Evolutionary conservation across 2,888 invertebrate species (phyloP), one percentile per base, ranked within the genome.

Genomic region (Prosapia bicincta): DNA sequence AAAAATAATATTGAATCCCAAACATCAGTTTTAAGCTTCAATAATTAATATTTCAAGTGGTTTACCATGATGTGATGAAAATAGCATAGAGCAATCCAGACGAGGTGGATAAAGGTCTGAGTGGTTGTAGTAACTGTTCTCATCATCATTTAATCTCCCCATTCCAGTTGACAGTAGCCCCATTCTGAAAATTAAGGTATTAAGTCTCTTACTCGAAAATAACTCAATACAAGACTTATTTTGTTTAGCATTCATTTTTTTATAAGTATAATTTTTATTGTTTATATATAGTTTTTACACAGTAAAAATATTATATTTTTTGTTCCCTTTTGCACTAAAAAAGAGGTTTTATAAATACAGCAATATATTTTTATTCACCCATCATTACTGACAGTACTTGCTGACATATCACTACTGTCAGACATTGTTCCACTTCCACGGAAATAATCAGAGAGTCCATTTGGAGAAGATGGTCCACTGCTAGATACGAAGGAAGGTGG

Each of bases 401-500:
- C 88, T 1, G 89, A 89, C 86, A 90, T 89, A 80, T 88, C 88
- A 79, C 89, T 89, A 82, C 89, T 89, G 80, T 88, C 89, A 7
- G 72, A 72, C 3, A 13, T 20, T 78, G 88, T 72, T 65, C 75
- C 77, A 10, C 66, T 65, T n/a, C 88, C 1, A 87, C 83, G 66
- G 83, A 87, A 84, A 81, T 88, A 84, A 83, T 90, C 88, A 15
- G 89, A 88, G 83, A 88, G 86, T 23, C 90, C 90, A 81, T 91
- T 91, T 30, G 96, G 96, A 0, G 96, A 96, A 0, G 94, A 95
- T 0, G 95, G 95, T n/a, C 80, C 80, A 74, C 81, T 80, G 7
- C 92, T 93, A 0, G 95, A 95, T 73, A 94, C 88, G 71, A 93
- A 90, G 75, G 95, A 96, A 0, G 94, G 94, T 6, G 95, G 94